Evolutionary conservation across 1,140 invertebrate species (phyloP).

Genomic region (Hesperophylax magnus): DNA sequence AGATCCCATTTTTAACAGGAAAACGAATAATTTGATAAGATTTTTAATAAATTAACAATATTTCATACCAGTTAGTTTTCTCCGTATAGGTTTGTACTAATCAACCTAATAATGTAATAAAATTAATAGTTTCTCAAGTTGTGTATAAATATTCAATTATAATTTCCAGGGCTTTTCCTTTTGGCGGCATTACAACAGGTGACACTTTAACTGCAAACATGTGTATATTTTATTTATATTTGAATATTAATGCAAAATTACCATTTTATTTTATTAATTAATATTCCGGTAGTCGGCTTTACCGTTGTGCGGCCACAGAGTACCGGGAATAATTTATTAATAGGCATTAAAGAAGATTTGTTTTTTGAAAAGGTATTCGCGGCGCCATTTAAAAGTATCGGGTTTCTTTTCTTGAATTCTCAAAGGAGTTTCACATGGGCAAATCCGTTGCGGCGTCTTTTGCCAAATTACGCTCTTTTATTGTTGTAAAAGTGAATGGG

Average conservation of each 20-base stretch:
- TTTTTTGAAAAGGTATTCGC: conserved; percentile 12
- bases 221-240: conserved; percentile 20
- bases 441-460: neutral
- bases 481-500: no score
- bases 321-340: conserved; percentile 10
- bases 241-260: conserved; percentile 14
- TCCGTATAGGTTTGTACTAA: no score
- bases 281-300: conserved; percentile 18
- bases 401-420: conserved; percentile 13
- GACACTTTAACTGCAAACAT: neutral
- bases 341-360: neutral
- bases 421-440: neutral
- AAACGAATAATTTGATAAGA: no score
- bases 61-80: no score
- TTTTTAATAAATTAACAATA: no score
- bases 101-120: no score
- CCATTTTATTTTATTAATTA: conserved; percentile 23
- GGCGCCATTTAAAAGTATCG: conserved; percentile 11
- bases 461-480: no score
- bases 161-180: neutral
- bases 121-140: no score
- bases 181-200: neutral
- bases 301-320: neutral
- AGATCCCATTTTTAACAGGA: no score
- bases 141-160: no score